A percentile compares a stretch with the other conserved stretches of the same genome.
These are phyloP conservation scores for Bursaphelenchus mucronatus DNA, from an alignment of 1,140 invertebrate species.

Conservation along the genomic window DNA sequence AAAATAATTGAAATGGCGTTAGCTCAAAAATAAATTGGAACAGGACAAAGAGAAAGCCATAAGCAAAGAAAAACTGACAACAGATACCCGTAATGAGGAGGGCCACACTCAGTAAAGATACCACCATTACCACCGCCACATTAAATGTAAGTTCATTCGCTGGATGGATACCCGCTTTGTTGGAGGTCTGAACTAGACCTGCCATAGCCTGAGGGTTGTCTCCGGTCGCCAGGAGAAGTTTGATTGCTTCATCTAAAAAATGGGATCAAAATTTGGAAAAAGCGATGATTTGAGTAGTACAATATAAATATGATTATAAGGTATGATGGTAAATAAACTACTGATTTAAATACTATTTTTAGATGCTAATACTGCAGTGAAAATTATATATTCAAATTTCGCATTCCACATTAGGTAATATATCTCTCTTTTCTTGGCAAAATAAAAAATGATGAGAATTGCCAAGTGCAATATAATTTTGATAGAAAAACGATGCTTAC, in stretches of 20 bases:
- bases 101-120: constrained; percentile 10
- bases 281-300: no score
- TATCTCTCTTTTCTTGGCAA: no score
- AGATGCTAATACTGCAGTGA: no score
- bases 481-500: no score
- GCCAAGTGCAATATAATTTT: no score
- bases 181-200: constrained; percentile 3
- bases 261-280: no score
- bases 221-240: constrained; percentile 16
- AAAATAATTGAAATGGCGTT: neutral
- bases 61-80: constrained; percentile 9
- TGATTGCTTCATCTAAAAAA: constrained; percentile 20
- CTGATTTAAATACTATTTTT: no score
- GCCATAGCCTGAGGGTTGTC: constrained; percentile 5
- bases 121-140: constrained; percentile 18
- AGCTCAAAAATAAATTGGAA: neutral
- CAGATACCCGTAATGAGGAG: constrained; percentile 18
- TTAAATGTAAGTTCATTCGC: constrained; percentile 10
- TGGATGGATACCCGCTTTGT: constrained; percentile 5
- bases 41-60: neutral
- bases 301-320: no score
- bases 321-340: no score
- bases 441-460: no score
- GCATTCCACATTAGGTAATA: no score
- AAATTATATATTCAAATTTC: no score